A percentile compares a stretch with the other conserved stretches of the same genome.
Conservation (phyloP, 2,888 invertebrate species). For the Drosophila cracens region DNA sequence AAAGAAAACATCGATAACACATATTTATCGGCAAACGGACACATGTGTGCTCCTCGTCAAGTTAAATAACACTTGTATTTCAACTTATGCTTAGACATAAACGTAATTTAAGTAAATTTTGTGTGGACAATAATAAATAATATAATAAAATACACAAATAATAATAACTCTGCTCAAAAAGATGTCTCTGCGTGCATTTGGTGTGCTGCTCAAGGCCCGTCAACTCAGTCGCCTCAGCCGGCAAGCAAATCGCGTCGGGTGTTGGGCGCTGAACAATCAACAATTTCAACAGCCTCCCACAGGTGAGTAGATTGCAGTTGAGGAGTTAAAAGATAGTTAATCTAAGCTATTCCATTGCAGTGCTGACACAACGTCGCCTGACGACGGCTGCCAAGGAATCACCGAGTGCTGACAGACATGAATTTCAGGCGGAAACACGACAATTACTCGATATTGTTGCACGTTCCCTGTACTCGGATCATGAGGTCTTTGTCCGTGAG, state of each 20-base stretch:
- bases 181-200: constrained; percentile 41
- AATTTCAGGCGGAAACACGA: constrained; percentile 98
- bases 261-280: constrained; percentile 8
- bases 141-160: not conserved
- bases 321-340: not conserved
- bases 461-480: constrained; percentile 97
- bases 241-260: constrained; percentile 29
- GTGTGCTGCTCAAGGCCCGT: constrained; percentile 36
- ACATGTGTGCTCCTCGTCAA: constrained; percentile 47
- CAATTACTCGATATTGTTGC: constrained; percentile 99
- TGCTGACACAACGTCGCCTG: constrained; percentile 23
- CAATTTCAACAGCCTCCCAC: not conserved
- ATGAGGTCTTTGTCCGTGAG: constrained; percentile 98
- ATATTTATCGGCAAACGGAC: constrained; percentile 19
- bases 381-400: constrained; percentile 47
- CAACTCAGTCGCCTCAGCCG: constrained; percentile 33
- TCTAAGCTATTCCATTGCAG: constrained; percentile 13
- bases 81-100: constrained; percentile 14
- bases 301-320: constrained; percentile 13
- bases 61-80: constrained; percentile 54
- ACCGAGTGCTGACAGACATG: constrained; percentile 88
- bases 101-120: constrained; percentile 12
- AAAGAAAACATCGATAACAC: constrained; percentile 30
- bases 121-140: not conserved
- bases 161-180: not conserved